These are phyloP conservation scores for Drosophila affinis DNA, from an alignment of 2,888 invertebrate species.

Conservation along the genomic window DNA sequence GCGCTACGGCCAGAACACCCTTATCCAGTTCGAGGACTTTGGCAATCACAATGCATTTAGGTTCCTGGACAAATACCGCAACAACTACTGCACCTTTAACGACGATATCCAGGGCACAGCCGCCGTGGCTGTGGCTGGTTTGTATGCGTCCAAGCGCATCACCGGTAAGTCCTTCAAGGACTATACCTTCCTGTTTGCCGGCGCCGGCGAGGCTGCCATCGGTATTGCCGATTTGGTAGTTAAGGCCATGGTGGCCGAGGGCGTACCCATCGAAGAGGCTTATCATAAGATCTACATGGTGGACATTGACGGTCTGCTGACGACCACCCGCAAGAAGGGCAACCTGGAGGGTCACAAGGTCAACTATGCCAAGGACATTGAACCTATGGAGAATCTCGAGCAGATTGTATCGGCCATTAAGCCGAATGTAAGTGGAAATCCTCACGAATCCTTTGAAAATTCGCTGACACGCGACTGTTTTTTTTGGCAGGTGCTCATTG, in stretches of 20 bases:
- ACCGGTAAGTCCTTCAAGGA: constrained; percentile 90
- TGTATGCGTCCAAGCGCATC: constrained; percentile 85
- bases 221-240: constrained; percentile 96
- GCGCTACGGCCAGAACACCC: constrained; percentile 93
- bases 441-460: not conserved
- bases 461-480: no score
- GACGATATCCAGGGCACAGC: constrained; percentile 99
- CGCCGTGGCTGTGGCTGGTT: constrained; percentile 96
- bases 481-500: constrained; percentile 85
- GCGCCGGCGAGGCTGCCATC: constrained; percentile 95
- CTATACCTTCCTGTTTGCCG: constrained; percentile 95
- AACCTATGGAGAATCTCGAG: constrained; percentile 90
- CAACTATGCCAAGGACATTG: constrained; percentile 90
- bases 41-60: constrained; percentile 98
- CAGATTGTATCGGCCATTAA: constrained; percentile 92
- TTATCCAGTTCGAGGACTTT: constrained; percentile 98
- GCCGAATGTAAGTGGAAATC: constrained; percentile 90
- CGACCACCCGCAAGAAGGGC: constrained; percentile 87
- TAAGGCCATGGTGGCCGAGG: constrained; percentile 92
- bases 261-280: constrained; percentile 88
- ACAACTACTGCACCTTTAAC: constrained; percentile 98
- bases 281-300: constrained; percentile 96
- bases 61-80: constrained; percentile 94
- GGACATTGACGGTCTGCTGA: constrained; percentile 95
- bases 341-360: constrained; percentile 88